These are phyloP conservation scores for Helobdella robusta DNA, from an alignment of 2,888 invertebrate species.

Conservation along the genomic window DNA sequence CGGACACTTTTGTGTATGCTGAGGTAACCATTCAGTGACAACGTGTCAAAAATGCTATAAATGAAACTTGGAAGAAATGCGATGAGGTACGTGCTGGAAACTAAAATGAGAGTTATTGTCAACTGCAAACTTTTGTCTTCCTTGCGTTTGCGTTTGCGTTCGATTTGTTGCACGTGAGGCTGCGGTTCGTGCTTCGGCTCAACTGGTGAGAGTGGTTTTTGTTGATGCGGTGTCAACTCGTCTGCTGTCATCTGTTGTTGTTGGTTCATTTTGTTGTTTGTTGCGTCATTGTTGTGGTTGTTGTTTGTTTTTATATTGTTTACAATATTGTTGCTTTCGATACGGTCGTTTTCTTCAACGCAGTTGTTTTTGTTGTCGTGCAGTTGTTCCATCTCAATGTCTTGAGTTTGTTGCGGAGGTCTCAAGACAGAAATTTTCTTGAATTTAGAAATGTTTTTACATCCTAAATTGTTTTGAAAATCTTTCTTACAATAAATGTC, in stretches of 20 bases:
- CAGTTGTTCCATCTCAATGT: no score
- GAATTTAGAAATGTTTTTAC: no score
- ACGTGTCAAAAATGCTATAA: constrained; percentile 28
- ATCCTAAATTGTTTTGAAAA: no score
- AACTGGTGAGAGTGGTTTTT: background rate
- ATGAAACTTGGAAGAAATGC: constrained; percentile 34
- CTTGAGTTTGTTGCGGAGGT: no score
- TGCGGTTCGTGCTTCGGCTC: background rate
- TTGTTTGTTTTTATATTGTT: no score
- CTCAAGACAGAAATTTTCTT: no score
- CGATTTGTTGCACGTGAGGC: background rate
- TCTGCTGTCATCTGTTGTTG: background rate
- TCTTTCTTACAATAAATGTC: background rate
- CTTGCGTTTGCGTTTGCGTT: background rate
- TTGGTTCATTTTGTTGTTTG: no score
- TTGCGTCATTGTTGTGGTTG: no score
- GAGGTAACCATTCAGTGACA: constrained; percentile 23
- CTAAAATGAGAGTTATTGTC: constrained; percentile 36
- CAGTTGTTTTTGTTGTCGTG: no score
- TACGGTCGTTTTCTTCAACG: no score
- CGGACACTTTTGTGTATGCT: constrained; percentile 6
- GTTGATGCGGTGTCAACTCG: background rate
- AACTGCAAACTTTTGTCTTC: constrained; percentile 33
- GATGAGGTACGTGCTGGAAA: constrained; percentile 36
- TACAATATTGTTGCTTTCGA: no score